Base-by-base conservation (phyloP, 2,888 invertebrate genomes). In the Subacronicta megacephala region DNA sequence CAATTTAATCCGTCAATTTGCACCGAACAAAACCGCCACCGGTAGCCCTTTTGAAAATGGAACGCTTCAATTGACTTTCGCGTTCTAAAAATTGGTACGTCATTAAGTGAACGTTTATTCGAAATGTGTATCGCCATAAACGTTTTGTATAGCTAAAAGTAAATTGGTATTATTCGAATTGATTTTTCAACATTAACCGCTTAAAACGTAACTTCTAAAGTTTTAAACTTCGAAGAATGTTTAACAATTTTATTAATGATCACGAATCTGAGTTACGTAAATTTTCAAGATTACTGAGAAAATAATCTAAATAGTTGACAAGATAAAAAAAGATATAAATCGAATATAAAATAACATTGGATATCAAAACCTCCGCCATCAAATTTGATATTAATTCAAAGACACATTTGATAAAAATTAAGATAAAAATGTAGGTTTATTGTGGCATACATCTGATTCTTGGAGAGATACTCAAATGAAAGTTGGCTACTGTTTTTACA, bases 1-100 rank as follows among this genome's bases (percentile, higher is more conserved):
- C 84, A 84, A 84, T 88, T 89, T 78, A 86, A 87, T 87, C 83
- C 87, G 85, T 87, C 89, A 88, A 91, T 89, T 90, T 88, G 87
- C 89, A 84, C 76, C 80, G 78, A 82, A 82, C 82, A 80, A 77
- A 83, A 81, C 80, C 70, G 78, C 81, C 80, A 84, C 82, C 89
- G 87, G 88, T 88, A 89, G 88, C 83, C 74, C 79, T 84, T 84
- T 87, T 85, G 79, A 82, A 86, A 88, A 88, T 70, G 69, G 81
- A 84, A 86, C 82, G 75, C 77, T 76, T 75, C 69, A 78, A 78
- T 78, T 80, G 74, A 73, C 68, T 73, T 81, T 83, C 72, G 64
- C 75, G 73, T 81, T 82, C 75, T 78, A 70, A 81, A 82, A 78
- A 70, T 72, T 70, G 58, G 54, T 61, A 79, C 74, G 72, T 77